These are phyloP conservation scores for Taurulus bubalis DNA, from an alignment of 2,113 vertebrate genomes.

Conservation along the genomic window DNA sequence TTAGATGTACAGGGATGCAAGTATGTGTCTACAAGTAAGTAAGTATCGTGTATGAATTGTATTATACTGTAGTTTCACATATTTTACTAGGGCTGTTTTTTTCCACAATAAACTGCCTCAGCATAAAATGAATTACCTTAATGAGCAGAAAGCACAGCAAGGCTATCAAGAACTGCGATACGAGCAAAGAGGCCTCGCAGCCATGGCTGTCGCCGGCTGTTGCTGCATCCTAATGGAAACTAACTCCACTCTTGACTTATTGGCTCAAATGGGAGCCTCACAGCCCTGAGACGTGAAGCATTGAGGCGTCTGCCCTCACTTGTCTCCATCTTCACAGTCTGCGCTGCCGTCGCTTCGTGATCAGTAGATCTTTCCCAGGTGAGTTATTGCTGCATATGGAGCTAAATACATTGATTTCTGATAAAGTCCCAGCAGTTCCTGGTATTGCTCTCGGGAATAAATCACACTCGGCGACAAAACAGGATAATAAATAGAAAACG, in stretches of 20 bases:
- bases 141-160: slow-evolving; percentile 8
- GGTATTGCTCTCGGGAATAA: slow-evolving; percentile 36
- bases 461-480: slow-evolving; percentile 48
- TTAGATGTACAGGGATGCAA: background rate
- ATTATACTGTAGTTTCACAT: background rate
- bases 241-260: slow-evolving; percentile 5
- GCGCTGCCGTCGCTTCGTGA: background rate
- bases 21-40: background rate
- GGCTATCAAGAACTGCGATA: background rate
- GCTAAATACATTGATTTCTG: slow-evolving; percentile 53
- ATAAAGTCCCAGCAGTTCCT: slow-evolving; percentile 48
- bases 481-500: slow-evolving; percentile 63
- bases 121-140: background rate
- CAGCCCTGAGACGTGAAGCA: background rate
- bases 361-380: slow-evolving; percentile 32
- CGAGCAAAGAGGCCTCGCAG: slow-evolving; percentile 4
- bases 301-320: background rate
- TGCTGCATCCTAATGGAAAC: slow-evolving; percentile 25
- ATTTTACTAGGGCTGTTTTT: background rate
- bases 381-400: slow-evolving; percentile 58
- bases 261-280: slow-evolving; percentile 2
- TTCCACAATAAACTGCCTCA: background rate
- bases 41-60: too few relatives aligned
- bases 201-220: background rate
- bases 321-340: slow-evolving; percentile 19